Percentiles rank a stretch among this genome's conserved stretches.
Evolutionary conservation across 2,113 vertebrate genomes (phyloP).

Genomic region (Poicephalus meyeri): DNA sequence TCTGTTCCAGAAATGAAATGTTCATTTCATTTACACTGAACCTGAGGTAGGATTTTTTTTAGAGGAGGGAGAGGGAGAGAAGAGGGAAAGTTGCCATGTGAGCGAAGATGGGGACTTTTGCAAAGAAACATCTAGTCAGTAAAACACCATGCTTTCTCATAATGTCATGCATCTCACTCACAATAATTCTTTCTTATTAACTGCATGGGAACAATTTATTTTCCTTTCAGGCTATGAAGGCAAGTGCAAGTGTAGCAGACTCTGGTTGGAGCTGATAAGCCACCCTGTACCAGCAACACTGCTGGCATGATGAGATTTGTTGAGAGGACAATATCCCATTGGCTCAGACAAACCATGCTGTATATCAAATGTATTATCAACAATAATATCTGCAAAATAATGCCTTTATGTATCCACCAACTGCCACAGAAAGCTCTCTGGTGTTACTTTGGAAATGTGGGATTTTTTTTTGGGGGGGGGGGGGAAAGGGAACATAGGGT

Average conservation of each 20-base stretch:
- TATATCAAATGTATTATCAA: conserved; percentile 81
- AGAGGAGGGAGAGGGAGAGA: background rate
- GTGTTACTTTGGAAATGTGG: conserved; percentile 62
- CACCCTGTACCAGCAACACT: conserved; percentile 76
- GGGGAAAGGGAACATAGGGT: too few species aligned
- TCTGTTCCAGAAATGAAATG: conserved; percentile 56
- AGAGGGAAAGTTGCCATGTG: background rate
- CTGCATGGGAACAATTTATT: conserved; percentile 94
- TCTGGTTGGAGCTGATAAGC: conserved; percentile 94
- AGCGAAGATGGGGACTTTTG: background rate
- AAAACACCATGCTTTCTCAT: conserved; percentile 75
- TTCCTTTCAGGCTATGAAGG: conserved; percentile 91
- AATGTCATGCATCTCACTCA: conserved; percentile 85
- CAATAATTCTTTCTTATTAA: conserved; percentile 96
- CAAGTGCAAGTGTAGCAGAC: conserved; percentile 81
- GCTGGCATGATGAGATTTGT: conserved; percentile 90
- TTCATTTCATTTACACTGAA: conserved; percentile 66
- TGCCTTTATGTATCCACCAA: conserved; percentile 72
- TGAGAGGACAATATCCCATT: conserved; percentile 89
- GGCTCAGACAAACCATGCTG: conserved; percentile 75
- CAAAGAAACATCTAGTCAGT: conserved; percentile 74
- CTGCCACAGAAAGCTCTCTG: conserved; percentile 60
- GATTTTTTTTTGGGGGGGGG: background rate
- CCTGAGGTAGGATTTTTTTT: background rate
- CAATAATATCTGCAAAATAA: conserved; percentile 81